phyloP scores from a whole-genome alignment of 2,888 invertebrate species.

The Priocnemis perturbator region DNA sequence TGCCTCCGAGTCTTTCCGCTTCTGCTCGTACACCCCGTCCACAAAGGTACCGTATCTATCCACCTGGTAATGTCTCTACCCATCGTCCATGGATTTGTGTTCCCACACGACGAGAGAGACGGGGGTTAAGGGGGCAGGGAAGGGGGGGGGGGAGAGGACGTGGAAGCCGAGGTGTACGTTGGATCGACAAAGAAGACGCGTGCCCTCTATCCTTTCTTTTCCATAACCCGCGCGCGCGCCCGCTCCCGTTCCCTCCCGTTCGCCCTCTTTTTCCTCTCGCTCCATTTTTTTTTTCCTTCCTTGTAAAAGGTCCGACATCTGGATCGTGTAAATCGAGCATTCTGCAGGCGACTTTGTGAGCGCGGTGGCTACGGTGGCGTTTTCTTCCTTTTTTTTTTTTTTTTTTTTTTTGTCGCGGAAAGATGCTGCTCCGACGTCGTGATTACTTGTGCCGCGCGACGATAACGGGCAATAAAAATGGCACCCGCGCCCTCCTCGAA shows the following conservation, averaged over 20 bases:
- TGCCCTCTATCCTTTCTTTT: constrained; percentile 1
- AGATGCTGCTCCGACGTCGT: too few species aligned
- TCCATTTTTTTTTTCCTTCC: not conserved
- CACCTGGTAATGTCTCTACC: constrained; percentile 13
- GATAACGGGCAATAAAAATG: too few species aligned
- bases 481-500: too few species aligned
- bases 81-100: not conserved
- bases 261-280: constrained; percentile 5
- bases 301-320: constrained; percentile 5
- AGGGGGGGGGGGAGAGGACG: not conserved
- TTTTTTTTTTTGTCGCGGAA: too few species aligned
- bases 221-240: too few species aligned
- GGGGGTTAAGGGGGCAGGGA: not conserved
- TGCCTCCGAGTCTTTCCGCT: not conserved
- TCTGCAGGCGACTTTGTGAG: too few species aligned
- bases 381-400: too few species aligned
- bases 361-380: too few species aligned
- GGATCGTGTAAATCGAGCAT: not conserved
- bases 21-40: constrained; percentile 5
- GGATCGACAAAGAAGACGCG: too few species aligned
- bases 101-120: constrained; percentile 2
- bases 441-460: too few species aligned
- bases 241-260: not conserved
- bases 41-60: constrained; percentile 15
- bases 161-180: constrained; percentile 2